Evolutionary conservation across 2,113 vertebrate species (phyloP), one percentile per base, ranked within the genome.

Genomic region (Ceratotherium simum): DNA sequence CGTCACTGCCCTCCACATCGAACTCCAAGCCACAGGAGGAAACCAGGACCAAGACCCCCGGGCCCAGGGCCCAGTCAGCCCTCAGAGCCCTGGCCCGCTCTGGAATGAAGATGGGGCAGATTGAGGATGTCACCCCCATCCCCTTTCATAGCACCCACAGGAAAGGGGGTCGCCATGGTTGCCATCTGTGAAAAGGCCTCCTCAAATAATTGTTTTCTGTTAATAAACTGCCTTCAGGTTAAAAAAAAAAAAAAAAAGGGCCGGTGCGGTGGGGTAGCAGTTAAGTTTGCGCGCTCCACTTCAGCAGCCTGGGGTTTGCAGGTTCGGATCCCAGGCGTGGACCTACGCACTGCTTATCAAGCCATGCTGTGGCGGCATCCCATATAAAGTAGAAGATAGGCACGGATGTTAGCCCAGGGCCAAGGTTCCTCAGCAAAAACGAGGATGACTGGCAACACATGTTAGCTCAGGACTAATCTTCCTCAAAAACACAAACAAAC

Each of bases 61-160:
- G 99, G 96, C 99, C 99, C 0, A 99, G 99, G 88, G 99, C 99
- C 18, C 99, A 99, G 98, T 99, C 99, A 78, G 99, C 99, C 48
- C 99, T 99, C 94, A 98, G 99, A 98, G 99, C 99, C 97, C 97
- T 99, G 98, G 99, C 99, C 92, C 99, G 99, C 2, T 99, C 99
- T 0, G 99, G 99, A 42, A 99, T 99, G 99, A 99, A 99, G 98
- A 99, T 99, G 0, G 99, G 99, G 65, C 99, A 99, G 85, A 99
- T 99, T 69, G 99, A 99, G 99, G 99, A 99, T 86, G 99, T 99
- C 83, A 99, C 99, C 75, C 99, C 99, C n/a, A 99, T 99, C 98
- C 99, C 99, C 1, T 99, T 99, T 1, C 99, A 99, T 98, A 99
- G 99, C n/a, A 99, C 99, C 97, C 98, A 99, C 98, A 99, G 99